These are phyloP conservation scores for Drosophila burlai DNA, from an alignment of 1,140 invertebrate genomes.

Conservation along the genomic window DNA sequence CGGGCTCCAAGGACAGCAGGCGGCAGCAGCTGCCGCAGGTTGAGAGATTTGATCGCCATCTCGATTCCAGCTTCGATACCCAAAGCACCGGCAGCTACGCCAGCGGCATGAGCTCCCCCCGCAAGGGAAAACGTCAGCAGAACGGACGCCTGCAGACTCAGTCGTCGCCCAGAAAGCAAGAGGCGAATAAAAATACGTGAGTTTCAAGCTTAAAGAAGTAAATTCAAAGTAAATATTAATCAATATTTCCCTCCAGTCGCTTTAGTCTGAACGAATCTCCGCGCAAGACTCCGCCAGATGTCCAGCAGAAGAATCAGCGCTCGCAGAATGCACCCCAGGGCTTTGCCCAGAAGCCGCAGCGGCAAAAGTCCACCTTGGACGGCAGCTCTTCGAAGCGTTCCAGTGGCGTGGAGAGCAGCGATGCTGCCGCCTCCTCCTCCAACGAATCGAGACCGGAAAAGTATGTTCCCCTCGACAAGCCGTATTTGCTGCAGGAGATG, in stretches of 20 bases:
- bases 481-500: conserved; percentile 80
- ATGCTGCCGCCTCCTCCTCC: conserved; percentile 17
- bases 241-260: conserved; percentile 40
- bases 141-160: conserved; percentile 52
- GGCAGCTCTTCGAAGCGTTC: conserved; percentile 55
- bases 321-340: conserved; percentile 79
- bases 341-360: conserved; percentile 68
- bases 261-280: conserved; percentile 63
- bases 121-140: conserved; percentile 65
- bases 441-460: conserved; percentile 60
- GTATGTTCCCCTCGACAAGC: conserved; percentile 80
- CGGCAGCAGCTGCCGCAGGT: conserved; percentile 30
- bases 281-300: conserved; percentile 48
- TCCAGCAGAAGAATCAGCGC: conserved; percentile 59
- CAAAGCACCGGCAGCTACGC: conserved; percentile 63
- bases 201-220: not conserved
- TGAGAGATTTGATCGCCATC: conserved; percentile 23
- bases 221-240: not conserved
- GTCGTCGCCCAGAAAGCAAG: conserved; percentile 59
- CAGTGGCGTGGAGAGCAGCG: conserved; percentile 58
- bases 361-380: conserved; percentile 69
- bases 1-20: conserved; percentile 71
- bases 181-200: conserved; percentile 67
- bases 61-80: conserved; percentile 60
- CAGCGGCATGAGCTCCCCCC: conserved; percentile 68